These are phyloP conservation scores for Seriola aureovittata DNA, from an alignment of 2,113 vertebrate genomes.

Conservation along the genomic window DNA sequence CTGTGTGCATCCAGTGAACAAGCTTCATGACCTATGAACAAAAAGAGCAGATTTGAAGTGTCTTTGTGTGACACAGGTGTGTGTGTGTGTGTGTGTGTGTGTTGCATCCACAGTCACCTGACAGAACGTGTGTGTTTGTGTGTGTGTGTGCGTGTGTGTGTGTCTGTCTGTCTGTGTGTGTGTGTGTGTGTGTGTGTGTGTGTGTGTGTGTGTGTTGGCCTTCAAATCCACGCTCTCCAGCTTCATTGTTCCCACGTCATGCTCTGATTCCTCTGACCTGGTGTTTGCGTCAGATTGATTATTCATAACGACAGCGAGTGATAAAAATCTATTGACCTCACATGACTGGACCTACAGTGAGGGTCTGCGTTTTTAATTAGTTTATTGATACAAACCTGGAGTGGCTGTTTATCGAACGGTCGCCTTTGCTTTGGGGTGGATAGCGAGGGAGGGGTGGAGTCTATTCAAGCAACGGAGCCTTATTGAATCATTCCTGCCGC, in stretches of 20 bases:
- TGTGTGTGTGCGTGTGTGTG: not conserved
- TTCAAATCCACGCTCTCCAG: not conserved
- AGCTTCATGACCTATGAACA: not conserved
- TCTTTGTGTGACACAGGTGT: not conserved
- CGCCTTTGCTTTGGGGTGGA: constrained; percentile 1
- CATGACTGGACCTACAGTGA: not conserved
- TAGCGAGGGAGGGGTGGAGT: constrained; percentile 20
- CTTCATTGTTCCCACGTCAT: constrained; percentile 1
- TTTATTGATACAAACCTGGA: constrained; percentile 67
- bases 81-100: too few species aligned
- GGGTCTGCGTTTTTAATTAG: constrained; percentile 42
- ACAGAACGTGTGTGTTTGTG: not conserved
- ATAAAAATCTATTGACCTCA: constrained; percentile 41
- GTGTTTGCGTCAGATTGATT: constrained; percentile 31
- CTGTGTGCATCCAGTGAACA: not conserved
- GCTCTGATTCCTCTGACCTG: constrained; percentile 34
- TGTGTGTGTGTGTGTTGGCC: not conserved
- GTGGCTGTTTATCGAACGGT: constrained; percentile 36
- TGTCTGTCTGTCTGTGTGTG: constrained; percentile 2
- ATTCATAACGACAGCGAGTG: constrained; percentile 6
- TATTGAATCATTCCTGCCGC: constrained; percentile 65
- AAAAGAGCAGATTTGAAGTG: not conserved
- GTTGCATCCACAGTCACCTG: not conserved
- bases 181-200: not conserved
- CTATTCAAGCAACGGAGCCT: constrained; percentile 41